Evolutionary conservation across 2,888 invertebrate genomes (phyloP).

Genomic region (Epirrhoe alternata): DNA sequence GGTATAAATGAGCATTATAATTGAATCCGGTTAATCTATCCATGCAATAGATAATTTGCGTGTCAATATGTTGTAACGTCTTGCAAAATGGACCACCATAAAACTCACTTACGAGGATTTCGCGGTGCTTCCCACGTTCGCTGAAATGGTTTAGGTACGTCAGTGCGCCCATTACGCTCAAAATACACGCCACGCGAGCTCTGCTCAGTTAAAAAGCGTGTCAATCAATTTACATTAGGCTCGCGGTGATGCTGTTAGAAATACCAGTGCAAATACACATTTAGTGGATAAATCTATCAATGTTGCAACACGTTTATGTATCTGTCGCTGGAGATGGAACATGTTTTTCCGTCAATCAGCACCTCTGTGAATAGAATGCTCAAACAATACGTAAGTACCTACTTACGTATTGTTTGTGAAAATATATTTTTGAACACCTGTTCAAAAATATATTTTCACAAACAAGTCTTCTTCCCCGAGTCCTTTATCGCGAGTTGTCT

Average conservation of each 20-base stretch:
- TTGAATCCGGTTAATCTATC: constrained; percentile 40
- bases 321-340: constrained; percentile 20
- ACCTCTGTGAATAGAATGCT: constrained; percentile 21
- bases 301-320: constrained; percentile 36
- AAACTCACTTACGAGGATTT: constrained; percentile 66
- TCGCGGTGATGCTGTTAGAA: constrained; percentile 57
- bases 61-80: constrained; percentile 49
- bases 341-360: constrained; percentile 33
- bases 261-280: constrained; percentile 50
- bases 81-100: constrained; percentile 56
- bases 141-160: constrained; percentile 72
- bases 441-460: constrained; percentile 20
- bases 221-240: constrained; percentile 76
- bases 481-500: constrained; percentile 45
- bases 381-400: constrained; percentile 12
- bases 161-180: constrained; percentile 73
- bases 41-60: constrained; percentile 44
- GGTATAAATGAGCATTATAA: constrained; percentile 35
- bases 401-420: too few species aligned
- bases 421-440: too few species aligned
- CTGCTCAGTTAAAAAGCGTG: constrained; percentile 70
- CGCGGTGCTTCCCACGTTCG: constrained; percentile 69
- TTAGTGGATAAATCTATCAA: constrained; percentile 50
- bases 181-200: constrained; percentile 73
- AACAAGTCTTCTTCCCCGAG: constrained; percentile 43